phyloP scores from a whole-genome alignment of 92 coral and sea anemone species.

The Meandrina meandrites region DNA sequence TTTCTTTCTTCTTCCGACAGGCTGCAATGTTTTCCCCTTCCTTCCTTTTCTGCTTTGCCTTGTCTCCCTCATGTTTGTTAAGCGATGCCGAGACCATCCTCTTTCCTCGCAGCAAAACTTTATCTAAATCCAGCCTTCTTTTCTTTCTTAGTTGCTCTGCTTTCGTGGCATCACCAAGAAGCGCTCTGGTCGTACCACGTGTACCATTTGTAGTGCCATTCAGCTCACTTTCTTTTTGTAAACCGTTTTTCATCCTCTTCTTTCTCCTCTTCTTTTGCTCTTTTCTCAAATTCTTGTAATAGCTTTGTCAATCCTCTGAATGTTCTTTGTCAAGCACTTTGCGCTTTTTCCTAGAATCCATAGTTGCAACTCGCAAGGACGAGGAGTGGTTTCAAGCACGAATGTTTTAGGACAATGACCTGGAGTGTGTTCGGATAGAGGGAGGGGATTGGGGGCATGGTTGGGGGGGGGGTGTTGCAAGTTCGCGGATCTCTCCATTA shows the following conservation, averaged over 20 bases:
- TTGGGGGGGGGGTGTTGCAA: too few species aligned
- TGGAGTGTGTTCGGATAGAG: background rate
- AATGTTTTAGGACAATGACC: background rate
- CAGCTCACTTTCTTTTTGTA: background rate
- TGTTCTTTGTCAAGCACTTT: background rate
- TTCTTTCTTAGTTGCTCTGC: background rate
- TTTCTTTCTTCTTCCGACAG: background rate
- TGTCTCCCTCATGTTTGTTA: background rate
- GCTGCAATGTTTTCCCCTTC: background rate
- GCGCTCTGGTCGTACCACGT: background rate
- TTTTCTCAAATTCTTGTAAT: slow-evolving; percentile 20
- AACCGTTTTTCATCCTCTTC: background rate
- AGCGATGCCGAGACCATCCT: slow-evolving; percentile 28
- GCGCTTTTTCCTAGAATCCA: slow-evolving; percentile 16
- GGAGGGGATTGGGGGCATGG: too few species aligned
- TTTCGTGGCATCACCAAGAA: background rate
- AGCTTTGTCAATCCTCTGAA: background rate
- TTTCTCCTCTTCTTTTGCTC: slow-evolving; percentile 16
- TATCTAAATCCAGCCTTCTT: slow-evolving; percentile 29
- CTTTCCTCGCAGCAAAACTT: slow-evolving; percentile 35
- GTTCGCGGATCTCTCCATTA: too few species aligned
- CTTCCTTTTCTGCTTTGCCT: background rate
- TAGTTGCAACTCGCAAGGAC: background rate
- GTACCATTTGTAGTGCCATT: background rate
- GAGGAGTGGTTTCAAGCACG: background rate